Base-by-base conservation (phyloP, 2,888 invertebrate species). In the Habroteleia sp. region DNA sequence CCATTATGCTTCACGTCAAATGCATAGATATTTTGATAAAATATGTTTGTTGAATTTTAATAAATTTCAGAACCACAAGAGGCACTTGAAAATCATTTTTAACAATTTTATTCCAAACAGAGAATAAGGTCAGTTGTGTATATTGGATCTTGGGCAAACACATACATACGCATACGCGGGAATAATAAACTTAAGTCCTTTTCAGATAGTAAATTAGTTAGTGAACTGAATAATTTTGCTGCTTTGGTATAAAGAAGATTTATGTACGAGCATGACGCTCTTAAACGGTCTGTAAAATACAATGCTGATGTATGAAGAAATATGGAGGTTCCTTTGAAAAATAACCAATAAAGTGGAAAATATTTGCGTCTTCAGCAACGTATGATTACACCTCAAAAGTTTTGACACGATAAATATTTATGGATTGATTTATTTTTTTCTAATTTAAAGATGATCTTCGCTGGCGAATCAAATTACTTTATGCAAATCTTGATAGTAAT, bases 251-350 rank as follows among this genome's bases (percentile, higher is more conserved):
- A 71, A 54, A 69, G 54, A 52, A 60, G 58, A 60, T 60, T 71
- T 62, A 69, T 69, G 50, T 44, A 31, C 13, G 48, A 37, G 50
- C 23, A 39, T 46, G 14, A 29, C 3, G 50, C 50, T 60, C 13
- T 52, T 69, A 62, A 52, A 69, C 60, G 44, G 60, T 29, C 69
- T 46, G 52, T 52, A 52, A 62, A 62, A 62, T 62, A 62, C 27
- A 44, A 39, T 50, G 37, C 29, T 58, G 60, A 60, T 52, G 33
- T 54, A 52, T 42, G 60, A 69, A 69, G 69, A 69, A 62, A 60
- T 52, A 60, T 50, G 44, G 29, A 56, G 39, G 35, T 44, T 60
- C 11, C 50, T 48, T 37, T 39, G 58, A 31, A 52, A 58, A 60
- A 69, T 50, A 42, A 52, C 23, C 58, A 42, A 68, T 50, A 50